Percentiles rank a stretch among this genome's conserved stretches.
These are phyloP conservation scores for Acanthosepion pharaonis DNA, from an alignment of 2,888 invertebrate species.

Conservation along the genomic window DNA sequence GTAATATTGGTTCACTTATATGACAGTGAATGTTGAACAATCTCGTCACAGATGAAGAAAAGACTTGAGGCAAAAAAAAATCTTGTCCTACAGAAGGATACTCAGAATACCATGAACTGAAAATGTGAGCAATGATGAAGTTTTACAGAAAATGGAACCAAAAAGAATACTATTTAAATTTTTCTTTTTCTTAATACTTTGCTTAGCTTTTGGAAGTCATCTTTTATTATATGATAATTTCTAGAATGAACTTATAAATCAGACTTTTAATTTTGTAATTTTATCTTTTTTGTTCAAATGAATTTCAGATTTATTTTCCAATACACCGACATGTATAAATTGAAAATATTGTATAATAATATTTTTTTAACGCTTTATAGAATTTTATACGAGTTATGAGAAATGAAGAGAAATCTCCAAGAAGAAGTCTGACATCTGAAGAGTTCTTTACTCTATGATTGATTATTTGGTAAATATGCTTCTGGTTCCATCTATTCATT, in stretches of 20 bases:
- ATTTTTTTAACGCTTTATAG: not conserved
- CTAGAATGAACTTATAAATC: not conserved
- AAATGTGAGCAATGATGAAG: too few relatives aligned
- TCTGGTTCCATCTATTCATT: not conserved
- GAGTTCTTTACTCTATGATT: not conserved
- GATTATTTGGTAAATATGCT: not conserved
- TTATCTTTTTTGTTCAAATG: not conserved
- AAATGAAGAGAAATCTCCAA: not conserved
- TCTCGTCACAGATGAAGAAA: too few relatives aligned
- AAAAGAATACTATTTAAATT: too few relatives aligned
- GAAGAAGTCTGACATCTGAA: not conserved
- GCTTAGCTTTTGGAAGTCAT: too few relatives aligned
- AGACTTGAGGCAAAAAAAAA: too few relatives aligned
- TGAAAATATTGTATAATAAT: slow-evolving; percentile 6
- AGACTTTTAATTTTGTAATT: not conserved
- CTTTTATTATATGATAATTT: too few relatives aligned
- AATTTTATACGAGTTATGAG: not conserved
- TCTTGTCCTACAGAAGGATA: too few relatives aligned
- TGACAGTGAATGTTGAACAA: too few relatives aligned
- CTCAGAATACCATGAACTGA: too few relatives aligned
- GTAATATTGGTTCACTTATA: too few relatives aligned
- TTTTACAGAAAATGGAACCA: too few relatives aligned
- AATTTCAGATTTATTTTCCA: not conserved
- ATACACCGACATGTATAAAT: not conserved
- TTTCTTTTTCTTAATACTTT: too few relatives aligned